Conservation (phyloP, 2,113 vertebrate species). For the Rhadina sibilatrix region DNA sequence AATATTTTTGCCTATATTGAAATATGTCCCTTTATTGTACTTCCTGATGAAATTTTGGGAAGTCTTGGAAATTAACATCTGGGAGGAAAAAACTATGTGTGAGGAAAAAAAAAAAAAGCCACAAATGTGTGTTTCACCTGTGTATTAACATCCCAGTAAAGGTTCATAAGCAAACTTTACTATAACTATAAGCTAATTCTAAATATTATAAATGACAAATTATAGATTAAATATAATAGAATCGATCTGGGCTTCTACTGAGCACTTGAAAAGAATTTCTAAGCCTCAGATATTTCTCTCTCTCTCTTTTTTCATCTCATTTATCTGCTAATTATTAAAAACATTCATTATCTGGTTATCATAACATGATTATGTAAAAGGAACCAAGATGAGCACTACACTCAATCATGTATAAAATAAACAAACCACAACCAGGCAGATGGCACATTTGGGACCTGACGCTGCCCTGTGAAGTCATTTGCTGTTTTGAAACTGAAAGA, state of each 20-base stretch:
- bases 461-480: neutral
- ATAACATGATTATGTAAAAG: conserved; percentile 18
- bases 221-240: neutral
- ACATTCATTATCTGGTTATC: conserved; percentile 20
- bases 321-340: neutral
- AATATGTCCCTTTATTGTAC: neutral
- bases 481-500: neutral
- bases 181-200: neutral
- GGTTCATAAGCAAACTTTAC: neutral
- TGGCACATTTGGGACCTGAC: conserved; percentile 44
- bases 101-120: neutral
- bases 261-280: neutral
- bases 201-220: neutral
- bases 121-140: neutral
- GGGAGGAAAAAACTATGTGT: accelerated
- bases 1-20: neutral
- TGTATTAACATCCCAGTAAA: neutral
- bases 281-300: neutral
- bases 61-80: neutral
- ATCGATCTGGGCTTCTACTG: neutral
- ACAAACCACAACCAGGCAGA: conserved; percentile 15
- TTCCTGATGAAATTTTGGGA: neutral
- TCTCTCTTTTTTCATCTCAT: neutral
- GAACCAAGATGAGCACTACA: neutral
- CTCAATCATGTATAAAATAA: conserved; percentile 45